Evolutionary conservation across 1,140 invertebrate genomes (phyloP).

Genomic region (Mylabris phalerata): DNA sequence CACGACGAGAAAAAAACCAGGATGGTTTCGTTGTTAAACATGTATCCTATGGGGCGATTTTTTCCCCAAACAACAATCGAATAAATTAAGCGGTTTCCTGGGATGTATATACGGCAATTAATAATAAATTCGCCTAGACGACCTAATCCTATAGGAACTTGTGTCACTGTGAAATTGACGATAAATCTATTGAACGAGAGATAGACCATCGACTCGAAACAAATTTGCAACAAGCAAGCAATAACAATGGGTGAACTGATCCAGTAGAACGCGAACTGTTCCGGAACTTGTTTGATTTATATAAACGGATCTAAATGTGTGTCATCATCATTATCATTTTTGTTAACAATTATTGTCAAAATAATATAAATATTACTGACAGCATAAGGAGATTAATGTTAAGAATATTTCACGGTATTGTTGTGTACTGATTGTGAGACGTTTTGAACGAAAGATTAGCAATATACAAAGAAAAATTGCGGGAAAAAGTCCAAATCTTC

Average conservation of each 20-base stretch:
- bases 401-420: too few species aligned
- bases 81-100: too few species aligned
- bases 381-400: too few species aligned
- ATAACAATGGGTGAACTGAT: slow-evolving; percentile 18
- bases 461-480: slow-evolving; percentile 12
- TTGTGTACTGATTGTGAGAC: too few species aligned
- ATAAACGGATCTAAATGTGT: too few species aligned
- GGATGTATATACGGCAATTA: slow-evolving; percentile 3
- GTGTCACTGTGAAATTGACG: slow-evolving; percentile 14
- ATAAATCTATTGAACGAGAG: slow-evolving; percentile 12
- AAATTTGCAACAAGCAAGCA: slow-evolving; percentile 22
- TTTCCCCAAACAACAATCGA: too few species aligned
- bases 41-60: too few species aligned
- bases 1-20: too few species aligned
- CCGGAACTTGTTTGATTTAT: slow-evolving; percentile 8
- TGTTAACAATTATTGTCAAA: too few species aligned
- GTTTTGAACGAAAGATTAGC: slow-evolving; percentile 1
- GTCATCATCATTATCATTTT: too few species aligned
- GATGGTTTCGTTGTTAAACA: too few species aligned
- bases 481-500: slow-evolving; percentile 14
- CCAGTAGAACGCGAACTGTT: slow-evolving; percentile 14
- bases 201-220: slow-evolving; percentile 19
- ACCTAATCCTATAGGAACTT: slow-evolving; percentile 12
- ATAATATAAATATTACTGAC: too few species aligned
- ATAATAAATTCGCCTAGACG: slow-evolving; percentile 10